These are phyloP conservation scores for Matsumyia berberina DNA, from an alignment of 2,888 invertebrate species.

Conservation along the genomic window DNA sequence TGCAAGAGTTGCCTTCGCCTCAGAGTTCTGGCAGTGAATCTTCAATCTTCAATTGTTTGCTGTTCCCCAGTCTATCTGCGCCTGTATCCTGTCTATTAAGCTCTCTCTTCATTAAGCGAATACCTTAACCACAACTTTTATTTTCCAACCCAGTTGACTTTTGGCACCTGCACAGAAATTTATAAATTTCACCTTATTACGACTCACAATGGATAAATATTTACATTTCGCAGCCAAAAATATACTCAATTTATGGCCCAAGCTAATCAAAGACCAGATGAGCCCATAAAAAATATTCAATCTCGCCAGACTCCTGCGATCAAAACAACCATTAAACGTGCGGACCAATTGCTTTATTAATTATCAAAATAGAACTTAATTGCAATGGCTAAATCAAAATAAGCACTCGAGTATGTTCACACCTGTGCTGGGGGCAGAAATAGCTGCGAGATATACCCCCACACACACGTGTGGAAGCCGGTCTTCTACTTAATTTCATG, in stretches of 20 bases:
- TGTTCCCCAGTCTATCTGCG: too few species aligned
- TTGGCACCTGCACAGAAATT: neutral
- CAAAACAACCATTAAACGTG: slow-evolving; percentile 44
- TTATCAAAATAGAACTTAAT: slow-evolving; percentile 65
- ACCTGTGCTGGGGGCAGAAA: slow-evolving; percentile 44
- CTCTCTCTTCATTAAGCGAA: too few species aligned
- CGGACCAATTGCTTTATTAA: slow-evolving; percentile 61
- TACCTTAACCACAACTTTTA: neutral
- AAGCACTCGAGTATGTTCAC: slow-evolving; percentile 52
- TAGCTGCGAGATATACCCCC: slow-evolving; percentile 25
- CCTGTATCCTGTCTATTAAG: too few species aligned
- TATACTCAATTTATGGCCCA: slow-evolving; percentile 66
- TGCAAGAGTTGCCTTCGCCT: too few species aligned
- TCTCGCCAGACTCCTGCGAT: slow-evolving; percentile 37
- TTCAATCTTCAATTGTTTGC: too few species aligned
- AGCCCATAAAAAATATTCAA: slow-evolving; percentile 40
- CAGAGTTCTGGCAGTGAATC: too few species aligned
- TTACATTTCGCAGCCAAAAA: slow-evolving; percentile 58
- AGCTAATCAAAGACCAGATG: slow-evolving; percentile 54
- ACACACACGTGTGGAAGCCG: neutral
- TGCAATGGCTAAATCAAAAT: slow-evolving; percentile 58
- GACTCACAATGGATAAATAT: slow-evolving; percentile 34
- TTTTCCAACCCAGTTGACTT: neutral
- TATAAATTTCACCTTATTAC: slow-evolving; percentile 5
- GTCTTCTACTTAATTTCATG: neutral